Base-by-base conservation (phyloP, 2,888 invertebrate genomes). In the Tenthredo notha region DNA sequence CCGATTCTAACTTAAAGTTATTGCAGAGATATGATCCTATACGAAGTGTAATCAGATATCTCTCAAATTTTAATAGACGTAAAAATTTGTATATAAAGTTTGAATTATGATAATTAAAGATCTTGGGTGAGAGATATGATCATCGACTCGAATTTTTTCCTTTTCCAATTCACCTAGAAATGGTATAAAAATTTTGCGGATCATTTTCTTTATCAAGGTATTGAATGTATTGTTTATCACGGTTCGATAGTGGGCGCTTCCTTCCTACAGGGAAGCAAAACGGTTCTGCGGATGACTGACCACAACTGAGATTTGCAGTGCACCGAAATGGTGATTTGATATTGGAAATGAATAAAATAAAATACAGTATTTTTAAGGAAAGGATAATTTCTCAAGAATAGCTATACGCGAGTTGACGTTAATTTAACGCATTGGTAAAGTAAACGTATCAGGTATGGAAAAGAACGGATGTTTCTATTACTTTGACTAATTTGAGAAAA, bases 241-340 rank as follows among this genome's bases (percentile, higher is more conserved):
- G 83, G 67, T 83, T 67, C 12, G 47, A 70, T 29, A n/a, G 43
- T n/a, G 50, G 67, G 50, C 67, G 33, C 54, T 65, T 80, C 61
- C 80, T 80, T 61, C 40, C 72, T 43, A 21, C 37, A 47, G 47
- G 47, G 25, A 80, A n/a, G n/a, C n/a, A n/a, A 54, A 54, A 37
- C 80, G 80, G 40, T 43, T 80, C 61, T 80, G 6, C 29, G 77
- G 54, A 77, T 77, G 77, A 77, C 50, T 77, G 54, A 54, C 29
- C 77, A 54, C 77, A 77, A 40, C 47, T 47, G n/a, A 37, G 75
- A 21, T 25, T 4, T 25, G 47, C n/a, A 37, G 2, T 33, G 18
- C 37, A 33, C 67, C 25, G 33, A 21, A 72, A n/a, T 9, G 72
- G 37, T n/a, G 25, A 25, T 50, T 25, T 12, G 74, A 15, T 75